Base-by-base conservation (phyloP, 2,113 vertebrate species). In the Ammospiza nelsoni region DNA sequence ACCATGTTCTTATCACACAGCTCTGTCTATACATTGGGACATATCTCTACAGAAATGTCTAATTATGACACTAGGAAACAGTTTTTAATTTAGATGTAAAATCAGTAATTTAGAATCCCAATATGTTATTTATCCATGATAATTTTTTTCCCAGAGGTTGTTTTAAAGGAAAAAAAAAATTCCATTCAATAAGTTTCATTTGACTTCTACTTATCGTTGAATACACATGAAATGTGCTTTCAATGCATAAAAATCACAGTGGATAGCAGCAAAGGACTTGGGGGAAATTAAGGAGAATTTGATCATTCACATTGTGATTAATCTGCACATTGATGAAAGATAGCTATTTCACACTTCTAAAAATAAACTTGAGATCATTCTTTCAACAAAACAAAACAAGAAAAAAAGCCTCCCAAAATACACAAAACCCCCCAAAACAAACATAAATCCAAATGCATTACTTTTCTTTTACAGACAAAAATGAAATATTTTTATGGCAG, bases 221-320 rank as follows among this genome's bases (percentile, higher is more conserved):
- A 97, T 89, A 98, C 98, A 98, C 98, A 98, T 94, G 96, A 98
- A 98, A 98, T 98, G 98, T 98, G 98, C 97, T 98, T 98, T 97
- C 94, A 98, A 98, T 98, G 98, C 98, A 98, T 98, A 98, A 98
- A 98, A 98, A 98, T 98, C 98, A 98, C 98, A 98, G 98, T 98
- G 98, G 98, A 97, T 98, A 98, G 98, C 98, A 98, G 98, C 98
- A 98, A 98, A 98, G 97, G 97, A 98, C 91, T 95, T 94, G 89
- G 94, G 93, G 71, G 86, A 94, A 95, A 94, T 75, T 87, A 95
- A 96, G 97, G 96, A 97, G 67, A 97, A 97, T 97, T 94, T 97
- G 89, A 97, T 96, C 86, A 96, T 97, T 98, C 98, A 98, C 98
- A 98, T 98, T 98, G 98, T 96, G 97, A 98, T 98, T 97, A 97